Evolutionary conservation across 2,113 vertebrate genomes (phyloP), one percentile per base, ranked within the genome.

Genomic region (Crotophaga sulcirostris): DNA sequence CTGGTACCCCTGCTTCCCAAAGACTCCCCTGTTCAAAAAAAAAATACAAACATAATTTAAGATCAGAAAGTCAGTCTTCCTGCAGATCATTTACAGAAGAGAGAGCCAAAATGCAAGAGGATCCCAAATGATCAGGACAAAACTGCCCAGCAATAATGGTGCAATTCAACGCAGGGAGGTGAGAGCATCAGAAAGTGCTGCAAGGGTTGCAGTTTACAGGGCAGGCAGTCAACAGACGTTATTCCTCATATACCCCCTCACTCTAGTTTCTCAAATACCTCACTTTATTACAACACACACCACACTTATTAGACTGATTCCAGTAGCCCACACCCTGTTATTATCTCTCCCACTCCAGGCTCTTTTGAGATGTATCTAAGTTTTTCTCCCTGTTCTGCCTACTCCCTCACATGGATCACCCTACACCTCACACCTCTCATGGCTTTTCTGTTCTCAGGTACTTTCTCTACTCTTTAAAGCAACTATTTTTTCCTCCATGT

Each of bases 1-100:
- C 97, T 99, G 99, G 97, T 99, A 99, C 66, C 99, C 99, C 90
- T 99, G 99, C 92, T 99, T 99, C 69, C 99, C 99, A 98, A 99
- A 99, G 36, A 99, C 98, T 64, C 99, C 99, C 99, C 99, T 99
- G 97, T 88, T 77, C 49, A 93, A 97, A 96, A 98, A 31, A n/a
- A 97, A 96, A 86, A 95, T 18, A 88, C 0, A 9, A 84, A 60
- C 21, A 52, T 45, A 28, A 54, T 26, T 91, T 40, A 90, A 33
- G 4, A 12, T 67, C 63, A 73, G 45, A 72, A 92, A 42, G 28
- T 11, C 1, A 4, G 47, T 40, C 6, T 0, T 83, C 67, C 38
- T 26, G 23, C 38, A 80, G 40, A 63, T 17, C 7, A 1, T 58
- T 93, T 47, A 36, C 40, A 91, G 69, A 66, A 51, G 10, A 54